phyloP scores from a whole-genome alignment of 1,140 invertebrate genomes.

The Stegodyphus mimosarum region DNA sequence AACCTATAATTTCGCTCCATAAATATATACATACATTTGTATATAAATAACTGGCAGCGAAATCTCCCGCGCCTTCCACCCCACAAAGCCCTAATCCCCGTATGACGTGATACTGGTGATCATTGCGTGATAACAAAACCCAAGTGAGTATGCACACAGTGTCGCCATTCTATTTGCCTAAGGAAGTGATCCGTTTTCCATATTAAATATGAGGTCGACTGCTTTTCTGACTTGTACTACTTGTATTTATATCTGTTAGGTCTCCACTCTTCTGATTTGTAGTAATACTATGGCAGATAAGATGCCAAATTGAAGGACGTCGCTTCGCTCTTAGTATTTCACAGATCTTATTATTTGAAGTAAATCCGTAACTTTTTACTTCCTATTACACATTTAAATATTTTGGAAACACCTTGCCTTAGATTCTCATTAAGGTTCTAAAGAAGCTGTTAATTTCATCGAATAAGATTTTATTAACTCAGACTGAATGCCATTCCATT shows the following conservation, averaged over 20 bases:
- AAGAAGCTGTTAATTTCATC: too few species aligned
- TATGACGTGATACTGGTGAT: constrained; percentile 8
- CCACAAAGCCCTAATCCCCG: constrained; percentile 18
- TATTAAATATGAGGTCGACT: constrained; percentile 25
- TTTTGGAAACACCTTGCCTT: too few species aligned
- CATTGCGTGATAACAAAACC: constrained; percentile 14
- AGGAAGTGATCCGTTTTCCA: constrained; percentile 56
- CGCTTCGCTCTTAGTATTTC: too few species aligned
- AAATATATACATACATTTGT: constrained; percentile 18
- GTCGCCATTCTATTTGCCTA: constrained; percentile 43
- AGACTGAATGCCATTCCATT: too few species aligned
- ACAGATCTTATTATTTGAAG: too few species aligned
- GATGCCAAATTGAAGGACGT: too few species aligned
- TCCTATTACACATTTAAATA: too few species aligned
- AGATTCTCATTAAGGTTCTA: too few species aligned
- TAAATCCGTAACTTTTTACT: too few species aligned
- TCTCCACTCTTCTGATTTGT: too few species aligned
- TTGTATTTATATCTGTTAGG: not conserved
- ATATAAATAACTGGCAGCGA: constrained; percentile 20
- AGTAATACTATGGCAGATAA: too few species aligned
- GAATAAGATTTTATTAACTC: too few species aligned
- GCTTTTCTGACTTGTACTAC: not conserved
- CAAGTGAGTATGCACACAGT: constrained; percentile 25
- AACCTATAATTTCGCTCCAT: constrained; percentile 38
- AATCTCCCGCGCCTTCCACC: not conserved